Evolutionary conservation across 2,797 vertebrate species (phyloP).

Genomic region (Discoglossus pictus): DNA sequence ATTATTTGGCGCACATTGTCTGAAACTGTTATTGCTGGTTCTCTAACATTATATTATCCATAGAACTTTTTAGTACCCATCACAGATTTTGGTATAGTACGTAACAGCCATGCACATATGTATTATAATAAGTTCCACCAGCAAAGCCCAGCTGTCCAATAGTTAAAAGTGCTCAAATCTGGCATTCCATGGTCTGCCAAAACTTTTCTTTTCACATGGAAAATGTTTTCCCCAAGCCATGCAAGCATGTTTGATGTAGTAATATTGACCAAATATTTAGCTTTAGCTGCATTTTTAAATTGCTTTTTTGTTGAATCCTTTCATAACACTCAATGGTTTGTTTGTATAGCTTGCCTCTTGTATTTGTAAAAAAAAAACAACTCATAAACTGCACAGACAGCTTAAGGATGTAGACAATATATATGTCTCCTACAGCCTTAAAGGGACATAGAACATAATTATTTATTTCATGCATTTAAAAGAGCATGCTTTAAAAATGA

Average conservation of each 20-base stretch:
- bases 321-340: conserved; percentile 21
- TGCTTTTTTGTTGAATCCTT: conserved; percentile 21
- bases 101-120: too few species aligned
- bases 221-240: conserved; percentile 1
- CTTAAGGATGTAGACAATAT: neutral
- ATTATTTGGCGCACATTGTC: too few species aligned
- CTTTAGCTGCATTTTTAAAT: conserved; percentile 17
- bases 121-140: too few species aligned
- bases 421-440: too few species aligned
- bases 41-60: too few species aligned
- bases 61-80: too few species aligned
- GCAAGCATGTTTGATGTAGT: neutral
- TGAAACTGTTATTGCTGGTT: too few species aligned
- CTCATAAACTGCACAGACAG: conserved; percentile 4
- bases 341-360: conserved; percentile 12
- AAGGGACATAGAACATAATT: too few species aligned
- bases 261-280: conserved; percentile 30
- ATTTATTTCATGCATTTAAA: too few species aligned
- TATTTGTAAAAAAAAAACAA: conserved; percentile 12
- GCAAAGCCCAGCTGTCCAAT: too few species aligned
- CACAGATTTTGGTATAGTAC: too few species aligned
- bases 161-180: neutral
- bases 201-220: conserved; percentile 7
- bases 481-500: too few species aligned
- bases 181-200: neutral